These are phyloP conservation scores for Agonopterix alstromeriana DNA, from an alignment of 2,888 invertebrate species.

Conservation along the genomic window DNA sequence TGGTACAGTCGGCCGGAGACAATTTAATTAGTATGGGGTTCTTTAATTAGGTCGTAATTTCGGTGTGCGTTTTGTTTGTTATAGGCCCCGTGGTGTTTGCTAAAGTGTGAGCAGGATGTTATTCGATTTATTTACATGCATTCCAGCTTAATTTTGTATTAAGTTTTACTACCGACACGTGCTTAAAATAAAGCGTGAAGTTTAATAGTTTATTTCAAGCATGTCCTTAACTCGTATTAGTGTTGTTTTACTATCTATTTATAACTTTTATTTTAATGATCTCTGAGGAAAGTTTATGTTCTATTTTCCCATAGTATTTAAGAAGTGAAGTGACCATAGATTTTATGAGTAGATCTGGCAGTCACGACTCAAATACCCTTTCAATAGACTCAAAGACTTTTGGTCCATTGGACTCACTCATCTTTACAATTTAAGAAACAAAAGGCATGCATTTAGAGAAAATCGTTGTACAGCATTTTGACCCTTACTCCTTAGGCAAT, in stretches of 20 bases:
- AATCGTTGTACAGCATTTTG: constrained; percentile 17
- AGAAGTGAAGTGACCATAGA: constrained; percentile 14
- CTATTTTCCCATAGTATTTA: no score
- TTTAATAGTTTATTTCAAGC: no score
- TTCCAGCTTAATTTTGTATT: not conserved
- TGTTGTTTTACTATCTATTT: not conserved
- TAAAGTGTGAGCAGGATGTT: constrained; percentile 21
- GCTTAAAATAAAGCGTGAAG: not conserved
- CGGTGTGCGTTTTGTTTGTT: constrained; percentile 25
- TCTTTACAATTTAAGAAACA: constrained; percentile 10
- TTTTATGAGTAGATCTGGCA: constrained; percentile 19
- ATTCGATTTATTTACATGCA: constrained; percentile 8
- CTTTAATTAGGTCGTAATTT: constrained; percentile 40
- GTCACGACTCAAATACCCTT: constrained; percentile 32
- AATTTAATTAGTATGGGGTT: constrained; percentile 38
- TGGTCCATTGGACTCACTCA: constrained; percentile 22
- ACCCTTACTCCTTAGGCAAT: constrained; percentile 15
- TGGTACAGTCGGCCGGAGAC: constrained; percentile 21
- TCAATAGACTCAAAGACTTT: constrained; percentile 28
- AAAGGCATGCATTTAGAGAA: constrained; percentile 7
- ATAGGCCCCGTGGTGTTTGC: constrained; percentile 17
- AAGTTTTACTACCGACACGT: not conserved
- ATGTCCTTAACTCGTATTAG: no score
- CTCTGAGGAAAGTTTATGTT: no score
- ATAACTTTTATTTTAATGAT: no score